A percentile compares a stretch with the other conserved stretches of the same genome.
phyloP scores from a whole-genome alignment of 2,797 vertebrate species.

The Gadopsis marmoratus region DNA sequence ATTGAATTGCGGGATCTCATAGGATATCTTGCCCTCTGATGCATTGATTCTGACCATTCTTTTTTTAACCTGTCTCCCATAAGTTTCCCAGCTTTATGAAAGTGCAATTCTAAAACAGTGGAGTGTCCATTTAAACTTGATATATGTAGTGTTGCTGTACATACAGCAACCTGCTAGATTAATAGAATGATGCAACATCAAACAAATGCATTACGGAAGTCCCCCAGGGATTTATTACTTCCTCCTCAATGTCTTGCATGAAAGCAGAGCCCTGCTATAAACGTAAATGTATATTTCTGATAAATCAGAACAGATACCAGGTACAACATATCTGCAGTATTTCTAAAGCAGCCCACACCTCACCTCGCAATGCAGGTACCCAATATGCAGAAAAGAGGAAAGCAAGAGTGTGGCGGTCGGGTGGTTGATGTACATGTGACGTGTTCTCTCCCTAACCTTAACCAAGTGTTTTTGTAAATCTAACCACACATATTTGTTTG shows the following conservation, averaged over 20 bases:
- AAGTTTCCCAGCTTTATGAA: background rate
- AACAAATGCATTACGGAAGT: background rate
- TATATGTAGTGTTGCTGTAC: background rate
- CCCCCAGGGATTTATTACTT: background rate
- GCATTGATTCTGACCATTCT: background rate
- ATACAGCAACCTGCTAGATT: background rate
- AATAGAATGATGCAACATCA: slow-evolving; percentile 1
- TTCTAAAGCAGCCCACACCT: slow-evolving; percentile 4
- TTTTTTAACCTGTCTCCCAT: background rate
- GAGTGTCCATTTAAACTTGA: background rate
- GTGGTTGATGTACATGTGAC: background rate
- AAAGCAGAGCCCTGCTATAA: slow-evolving; percentile 13
- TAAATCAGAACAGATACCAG: background rate
- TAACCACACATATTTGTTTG: background rate
- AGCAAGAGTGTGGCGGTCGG: background rate
- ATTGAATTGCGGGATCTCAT: background rate
- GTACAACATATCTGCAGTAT: background rate
- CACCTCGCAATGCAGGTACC: background rate
- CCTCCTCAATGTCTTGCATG: slow-evolving; percentile 11
- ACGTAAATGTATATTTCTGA: slow-evolving; percentile 25
- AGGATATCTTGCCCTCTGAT: background rate
- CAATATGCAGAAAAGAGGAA: background rate
- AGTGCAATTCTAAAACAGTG: background rate
- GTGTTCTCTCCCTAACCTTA: background rate
- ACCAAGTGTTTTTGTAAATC: background rate